Evolutionary conservation across 2,113 vertebrate species (phyloP), one percentile per base, ranked within the genome.

Genomic region (Oophaga pumilio): DNA sequence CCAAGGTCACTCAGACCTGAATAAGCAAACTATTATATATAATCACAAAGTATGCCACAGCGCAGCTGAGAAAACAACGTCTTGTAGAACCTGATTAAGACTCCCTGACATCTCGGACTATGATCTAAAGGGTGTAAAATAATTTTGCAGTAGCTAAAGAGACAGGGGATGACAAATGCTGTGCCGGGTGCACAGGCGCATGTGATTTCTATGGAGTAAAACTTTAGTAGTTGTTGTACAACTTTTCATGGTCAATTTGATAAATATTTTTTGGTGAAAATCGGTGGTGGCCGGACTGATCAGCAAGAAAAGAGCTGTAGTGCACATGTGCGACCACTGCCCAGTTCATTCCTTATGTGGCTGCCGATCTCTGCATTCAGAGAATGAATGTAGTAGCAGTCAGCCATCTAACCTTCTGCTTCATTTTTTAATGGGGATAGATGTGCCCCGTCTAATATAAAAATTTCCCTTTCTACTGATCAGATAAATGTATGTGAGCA

Each of bases 1-100:
- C 62, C 62, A 71, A 87, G 86, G 86, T 87, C 78, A 87, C 59
- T 50, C 33, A 73, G 86, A 87, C 86, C 86, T 80, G 24, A 69
- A 69, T 53, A 66, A 49, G 3, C 74, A 66, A 56, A 24, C 62
- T 74, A 78, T 60, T 43, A 82, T 52, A 57, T 71, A 87, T 73
- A 87, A 71, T 78, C 66, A 87, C 68, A 87, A 73, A 57, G 60
- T 85, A 85, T 77, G 84, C n/a, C 28, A 49, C 69, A 74, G 73
- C 50, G 26, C 83, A 85, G 83, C 83, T 85, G 84, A 24, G 59
- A 76, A 76, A 79, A 57, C 76, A 79, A 59, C n/a, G 53, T 14
- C 76, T 59, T 79, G 76, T 59, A 59, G 24, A 85, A 85, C 84
- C 76, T 76, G 60, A 82, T 68, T 82, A 82, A 82, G 52, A 68